A percentile compares a stretch with the other conserved stretches of the same genome.
These are phyloP conservation scores for Heliconius charithonia DNA, from an alignment of 2,888 invertebrate genomes.

Conservation along the genomic window DNA sequence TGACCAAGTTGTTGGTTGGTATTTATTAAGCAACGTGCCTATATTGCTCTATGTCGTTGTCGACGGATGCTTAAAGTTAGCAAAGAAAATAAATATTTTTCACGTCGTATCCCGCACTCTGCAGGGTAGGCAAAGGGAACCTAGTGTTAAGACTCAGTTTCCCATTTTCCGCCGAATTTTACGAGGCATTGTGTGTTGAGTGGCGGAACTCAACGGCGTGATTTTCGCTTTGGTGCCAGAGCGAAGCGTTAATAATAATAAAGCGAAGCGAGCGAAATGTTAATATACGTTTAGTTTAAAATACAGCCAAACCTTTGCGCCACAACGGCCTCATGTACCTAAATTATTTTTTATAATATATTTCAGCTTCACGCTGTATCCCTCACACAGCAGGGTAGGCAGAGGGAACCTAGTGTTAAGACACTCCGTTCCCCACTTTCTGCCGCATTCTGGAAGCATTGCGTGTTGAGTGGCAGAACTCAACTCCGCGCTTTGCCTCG, in stretches of 20 bases:
- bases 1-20: conserved; percentile 43
- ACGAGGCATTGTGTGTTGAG: neutral
- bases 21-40: conserved; percentile 48
- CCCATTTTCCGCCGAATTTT: neutral
- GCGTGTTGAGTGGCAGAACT: no score
- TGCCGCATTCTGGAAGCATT: no score
- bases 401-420: no score
- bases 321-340: neutral
- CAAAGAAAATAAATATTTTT: no score
- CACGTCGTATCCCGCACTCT: neutral
- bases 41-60: conserved; percentile 34
- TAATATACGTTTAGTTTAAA: neutral
- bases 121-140: neutral
- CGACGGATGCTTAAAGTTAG: neutral
- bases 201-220: neutral
- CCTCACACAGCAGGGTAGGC: no score
- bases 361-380: no score
- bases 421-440: no score
- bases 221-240: neutral
- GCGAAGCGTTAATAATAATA: no score
- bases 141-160: neutral
- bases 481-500: no score
- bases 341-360: neutral
- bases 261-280: no score
- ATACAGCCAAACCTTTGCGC: neutral